Conservation (phyloP, 2,797 vertebrate genomes). For the Monodelphis domestica region DNA sequence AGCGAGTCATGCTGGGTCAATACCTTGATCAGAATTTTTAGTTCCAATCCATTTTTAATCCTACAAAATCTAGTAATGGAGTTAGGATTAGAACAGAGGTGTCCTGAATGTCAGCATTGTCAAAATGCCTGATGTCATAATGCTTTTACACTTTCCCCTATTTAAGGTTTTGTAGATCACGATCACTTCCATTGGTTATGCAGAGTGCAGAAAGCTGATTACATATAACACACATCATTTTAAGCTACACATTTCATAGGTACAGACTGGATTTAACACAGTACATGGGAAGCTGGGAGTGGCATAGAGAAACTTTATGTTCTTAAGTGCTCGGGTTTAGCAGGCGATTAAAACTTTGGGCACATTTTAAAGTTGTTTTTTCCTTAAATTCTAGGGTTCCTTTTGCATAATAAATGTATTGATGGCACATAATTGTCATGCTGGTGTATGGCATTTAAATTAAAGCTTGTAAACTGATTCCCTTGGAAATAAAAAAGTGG, state of each 20-base stretch:
- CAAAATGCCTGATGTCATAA: neutral
- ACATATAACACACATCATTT: neutral
- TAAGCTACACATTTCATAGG: neutral
- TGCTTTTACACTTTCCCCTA: neutral
- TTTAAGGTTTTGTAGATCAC: neutral
- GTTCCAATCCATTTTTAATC: neutral
- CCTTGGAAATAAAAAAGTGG: conserved; percentile 34
- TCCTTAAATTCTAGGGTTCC: conserved; percentile 38
- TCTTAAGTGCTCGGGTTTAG: neutral
- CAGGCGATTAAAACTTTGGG: neutral
- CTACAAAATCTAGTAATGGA: neutral
- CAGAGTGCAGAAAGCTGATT: neutral
- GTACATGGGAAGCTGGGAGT: neutral
- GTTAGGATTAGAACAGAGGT: neutral
- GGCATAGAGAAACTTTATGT: neutral
- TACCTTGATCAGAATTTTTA: neutral
- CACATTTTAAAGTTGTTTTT: neutral
- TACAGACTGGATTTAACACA: neutral
- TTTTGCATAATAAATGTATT: neutral
- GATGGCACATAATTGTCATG: conserved; percentile 12
- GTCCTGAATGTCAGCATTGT: neutral
- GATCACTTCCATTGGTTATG: neutral
- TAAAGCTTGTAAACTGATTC: conserved; percentile 48
- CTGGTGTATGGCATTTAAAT: neutral
- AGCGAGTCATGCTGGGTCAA: neutral